Conservation (phyloP, 2,888 invertebrate genomes). For the Atherix ibis region DNA sequence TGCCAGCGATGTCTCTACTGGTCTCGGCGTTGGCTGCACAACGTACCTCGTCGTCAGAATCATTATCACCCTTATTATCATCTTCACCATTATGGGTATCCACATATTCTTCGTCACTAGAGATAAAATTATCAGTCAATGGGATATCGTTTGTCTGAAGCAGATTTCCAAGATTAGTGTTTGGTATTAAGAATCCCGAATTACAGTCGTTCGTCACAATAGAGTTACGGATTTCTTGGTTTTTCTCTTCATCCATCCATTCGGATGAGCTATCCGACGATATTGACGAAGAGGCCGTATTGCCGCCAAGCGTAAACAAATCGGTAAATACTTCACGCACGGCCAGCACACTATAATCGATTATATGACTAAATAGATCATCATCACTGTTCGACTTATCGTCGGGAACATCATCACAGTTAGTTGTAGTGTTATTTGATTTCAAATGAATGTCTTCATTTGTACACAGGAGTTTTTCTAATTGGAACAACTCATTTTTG, state of each 20-base stretch:
- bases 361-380: conserved; percentile 15
- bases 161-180: conserved; percentile 32
- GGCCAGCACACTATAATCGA: conserved; percentile 7
- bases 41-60: neutral
- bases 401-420: conserved; percentile 13
- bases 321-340: conserved; percentile 6
- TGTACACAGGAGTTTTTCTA: conserved; percentile 82
- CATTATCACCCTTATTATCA: neutral
- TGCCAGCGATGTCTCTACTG: conserved; percentile 6
- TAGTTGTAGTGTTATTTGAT: conserved; percentile 17
- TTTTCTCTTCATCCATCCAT: conserved; percentile 22
- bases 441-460: conserved; percentile 57
- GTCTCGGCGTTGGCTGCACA: conserved; percentile 9
- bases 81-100: conserved; percentile 13
- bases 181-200: conserved; percentile 31
- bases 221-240: conserved; percentile 18
- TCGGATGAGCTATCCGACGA: conserved; percentile 24
- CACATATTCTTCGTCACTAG: conserved; percentile 24
- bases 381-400: conserved; percentile 16
- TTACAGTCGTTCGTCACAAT: conserved; percentile 28
- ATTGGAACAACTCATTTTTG: conserved; percentile 63
- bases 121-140: conserved; percentile 31
- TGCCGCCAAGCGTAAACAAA: too few species aligned
- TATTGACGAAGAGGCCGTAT: conserved; percentile 11
- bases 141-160: conserved; percentile 31